Evolutionary conservation across 2,797 vertebrate genomes (phyloP).

Genomic region (Leptatherina wallacei): DNA sequence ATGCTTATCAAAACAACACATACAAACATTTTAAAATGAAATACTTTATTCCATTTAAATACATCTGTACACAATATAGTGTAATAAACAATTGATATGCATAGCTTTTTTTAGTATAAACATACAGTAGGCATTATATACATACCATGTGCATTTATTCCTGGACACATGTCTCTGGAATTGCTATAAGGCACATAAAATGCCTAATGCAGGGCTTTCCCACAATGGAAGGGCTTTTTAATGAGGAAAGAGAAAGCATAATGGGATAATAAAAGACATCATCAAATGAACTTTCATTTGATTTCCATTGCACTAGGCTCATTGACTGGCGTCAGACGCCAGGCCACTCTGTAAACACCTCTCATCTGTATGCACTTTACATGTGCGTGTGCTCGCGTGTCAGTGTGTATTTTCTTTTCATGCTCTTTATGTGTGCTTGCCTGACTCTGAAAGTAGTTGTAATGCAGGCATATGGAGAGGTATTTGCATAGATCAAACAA

Average conservation of each 20-base stretch:
- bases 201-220: slow-evolving; percentile 57
- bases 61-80: background rate
- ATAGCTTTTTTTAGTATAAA: slow-evolving; percentile 40
- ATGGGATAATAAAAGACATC: slow-evolving; percentile 84
- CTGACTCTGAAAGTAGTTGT: slow-evolving; percentile 18
- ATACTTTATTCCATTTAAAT: slow-evolving; percentile 22
- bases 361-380: slow-evolving; percentile 45
- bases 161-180: slow-evolving; percentile 19
- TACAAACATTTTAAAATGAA: slow-evolving; percentile 12
- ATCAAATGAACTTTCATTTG: slow-evolving; percentile 78
- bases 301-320: slow-evolving; percentile 83
- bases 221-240: slow-evolving; percentile 62
- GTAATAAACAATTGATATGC: slow-evolving; percentile 12
- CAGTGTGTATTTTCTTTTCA: slow-evolving; percentile 18
- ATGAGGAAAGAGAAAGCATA: slow-evolving; percentile 76
- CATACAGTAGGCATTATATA: slow-evolving; percentile 15
- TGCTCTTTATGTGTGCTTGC: slow-evolving; percentile 26
- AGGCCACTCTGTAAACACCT: slow-evolving; percentile 74
- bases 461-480: slow-evolving; percentile 26
- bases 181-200: slow-evolving; percentile 48
- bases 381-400: slow-evolving; percentile 20
- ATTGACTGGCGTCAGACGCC: slow-evolving; percentile 76
- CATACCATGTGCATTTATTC: slow-evolving; percentile 47
- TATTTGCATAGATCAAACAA: slow-evolving; percentile 56
- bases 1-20: slow-evolving; percentile 5